phyloP scores from a whole-genome alignment of 2,113 vertebrate genomes.

The Empidonax traillii region DNA sequence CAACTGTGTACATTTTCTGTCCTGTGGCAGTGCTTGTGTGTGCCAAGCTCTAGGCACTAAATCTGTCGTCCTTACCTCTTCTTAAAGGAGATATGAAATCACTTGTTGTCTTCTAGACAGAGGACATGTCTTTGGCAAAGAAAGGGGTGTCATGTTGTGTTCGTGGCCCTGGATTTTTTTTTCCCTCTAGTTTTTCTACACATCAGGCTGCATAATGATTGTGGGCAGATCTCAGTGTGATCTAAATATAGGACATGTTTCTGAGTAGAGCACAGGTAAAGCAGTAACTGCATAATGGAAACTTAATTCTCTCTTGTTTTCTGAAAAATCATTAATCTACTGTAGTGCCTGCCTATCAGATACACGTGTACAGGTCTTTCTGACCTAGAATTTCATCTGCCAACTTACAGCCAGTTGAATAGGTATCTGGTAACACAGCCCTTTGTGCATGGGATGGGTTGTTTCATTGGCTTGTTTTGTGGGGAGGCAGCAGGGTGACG shows the following conservation, averaged over 20 bases:
- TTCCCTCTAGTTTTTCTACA: neutral
- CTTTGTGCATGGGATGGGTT: neutral
- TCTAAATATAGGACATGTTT: neutral
- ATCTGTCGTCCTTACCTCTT: neutral
- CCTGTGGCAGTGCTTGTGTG: neutral
- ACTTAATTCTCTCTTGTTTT: constrained; percentile 8
- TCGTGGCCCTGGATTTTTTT: neutral
- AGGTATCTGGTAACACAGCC: neutral
- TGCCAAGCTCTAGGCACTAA: neutral
- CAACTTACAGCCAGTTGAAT: neutral
- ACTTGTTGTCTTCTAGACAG: neutral
- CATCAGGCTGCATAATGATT: neutral
- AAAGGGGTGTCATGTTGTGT: neutral
- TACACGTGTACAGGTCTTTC: neutral
- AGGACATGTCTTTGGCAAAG: neutral
- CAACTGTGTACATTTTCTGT: fast-evolving
- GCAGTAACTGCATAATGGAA: constrained; percentile 20
- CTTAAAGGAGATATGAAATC: neutral
- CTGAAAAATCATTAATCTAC: constrained; percentile 21
- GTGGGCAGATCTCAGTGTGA: neutral
- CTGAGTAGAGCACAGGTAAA: neutral
- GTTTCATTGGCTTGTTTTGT: neutral
- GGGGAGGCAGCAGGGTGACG: neutral
- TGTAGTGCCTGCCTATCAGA: neutral
- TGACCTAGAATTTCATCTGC: constrained; percentile 47